A percentile compares a stretch with the other conserved stretches of the same genome.
phyloP scores from a whole-genome alignment of 2,113 vertebrate species.

The Cryptotis parvus region DNA sequence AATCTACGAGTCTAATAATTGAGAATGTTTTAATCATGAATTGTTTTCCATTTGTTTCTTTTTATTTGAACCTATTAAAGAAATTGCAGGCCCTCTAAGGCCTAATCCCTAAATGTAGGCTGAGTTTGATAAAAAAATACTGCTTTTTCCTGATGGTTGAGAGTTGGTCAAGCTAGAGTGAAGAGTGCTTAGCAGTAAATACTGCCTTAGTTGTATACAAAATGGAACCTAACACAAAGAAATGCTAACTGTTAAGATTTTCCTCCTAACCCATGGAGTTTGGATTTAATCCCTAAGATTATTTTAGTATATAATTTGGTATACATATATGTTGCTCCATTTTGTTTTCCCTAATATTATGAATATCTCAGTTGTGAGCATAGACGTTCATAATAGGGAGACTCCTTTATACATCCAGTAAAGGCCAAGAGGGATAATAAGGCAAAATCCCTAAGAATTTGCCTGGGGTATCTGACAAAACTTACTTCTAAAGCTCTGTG shows the following conservation, averaged over 20 bases:
- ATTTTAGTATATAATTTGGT: background rate
- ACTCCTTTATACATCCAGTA: background rate
- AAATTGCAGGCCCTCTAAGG: background rate
- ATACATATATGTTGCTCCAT: background rate
- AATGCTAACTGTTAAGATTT: background rate
- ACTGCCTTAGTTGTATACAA: background rate
- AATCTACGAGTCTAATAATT: conserved; percentile 7
- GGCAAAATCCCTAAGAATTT: background rate
- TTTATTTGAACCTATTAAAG: conserved; percentile 41
- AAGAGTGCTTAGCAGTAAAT: background rate
- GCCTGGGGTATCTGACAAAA: background rate
- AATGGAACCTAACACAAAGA: background rate
- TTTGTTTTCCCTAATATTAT: background rate
- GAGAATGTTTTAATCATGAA: conserved; percentile 38
- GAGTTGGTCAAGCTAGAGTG: background rate
- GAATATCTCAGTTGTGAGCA: background rate
- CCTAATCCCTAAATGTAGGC: background rate
- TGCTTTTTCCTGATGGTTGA: background rate
- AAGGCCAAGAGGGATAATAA: background rate
- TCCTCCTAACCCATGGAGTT: background rate
- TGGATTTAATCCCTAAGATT: background rate
- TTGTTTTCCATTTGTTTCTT: conserved; percentile 36
- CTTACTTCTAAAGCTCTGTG: background rate
- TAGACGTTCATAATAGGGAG: background rate
- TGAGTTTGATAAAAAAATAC: background rate